Evolutionary conservation across 2,797 vertebrate species (phyloP).

Genomic region (Eurystomus glaucurus): DNA sequence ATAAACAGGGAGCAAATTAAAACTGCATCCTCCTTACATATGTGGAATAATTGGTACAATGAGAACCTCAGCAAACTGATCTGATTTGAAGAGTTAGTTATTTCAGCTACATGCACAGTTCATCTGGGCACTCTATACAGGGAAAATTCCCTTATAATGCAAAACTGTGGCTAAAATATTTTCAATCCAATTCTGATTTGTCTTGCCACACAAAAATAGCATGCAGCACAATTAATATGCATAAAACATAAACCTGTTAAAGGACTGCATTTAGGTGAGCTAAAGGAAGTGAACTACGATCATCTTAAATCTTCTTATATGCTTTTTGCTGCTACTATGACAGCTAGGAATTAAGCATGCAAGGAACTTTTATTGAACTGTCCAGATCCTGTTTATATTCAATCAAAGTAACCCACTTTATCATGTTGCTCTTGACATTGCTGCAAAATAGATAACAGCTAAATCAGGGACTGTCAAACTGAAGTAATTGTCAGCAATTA

Average conservation of each 20-base stretch:
- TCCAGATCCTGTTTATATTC: slow-evolving; percentile 72
- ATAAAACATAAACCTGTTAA: slow-evolving; percentile 39
- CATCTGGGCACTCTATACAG: not conserved
- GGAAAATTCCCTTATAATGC: not conserved
- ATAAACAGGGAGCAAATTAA: not conserved
- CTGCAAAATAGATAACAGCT: slow-evolving; percentile 72
- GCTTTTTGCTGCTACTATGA: slow-evolving; percentile 38
- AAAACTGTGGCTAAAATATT: not conserved
- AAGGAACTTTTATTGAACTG: slow-evolving; percentile 66
- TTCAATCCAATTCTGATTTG: not conserved
- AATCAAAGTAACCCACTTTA: slow-evolving; percentile 57
- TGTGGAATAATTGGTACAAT: not conserved
- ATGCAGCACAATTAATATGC: slow-evolving; percentile 41
- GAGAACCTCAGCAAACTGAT: not conserved
- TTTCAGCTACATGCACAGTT: not conserved
- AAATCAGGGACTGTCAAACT: slow-evolving; percentile 73
- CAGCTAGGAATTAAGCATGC: slow-evolving; percentile 70
- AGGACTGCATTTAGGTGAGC: slow-evolving; percentile 32
- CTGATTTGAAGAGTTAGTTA: not conserved
- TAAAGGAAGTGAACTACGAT: slow-evolving; percentile 46
- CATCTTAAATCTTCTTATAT: slow-evolving; percentile 42
- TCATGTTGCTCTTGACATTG: slow-evolving; percentile 60
- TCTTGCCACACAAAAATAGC: not conserved
- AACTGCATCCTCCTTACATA: not conserved
- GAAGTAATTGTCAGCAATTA: slow-evolving; percentile 73